phyloP scores from a whole-genome alignment of 1,140 invertebrate genomes.

The Pseudomyrmex concolor region DNA sequence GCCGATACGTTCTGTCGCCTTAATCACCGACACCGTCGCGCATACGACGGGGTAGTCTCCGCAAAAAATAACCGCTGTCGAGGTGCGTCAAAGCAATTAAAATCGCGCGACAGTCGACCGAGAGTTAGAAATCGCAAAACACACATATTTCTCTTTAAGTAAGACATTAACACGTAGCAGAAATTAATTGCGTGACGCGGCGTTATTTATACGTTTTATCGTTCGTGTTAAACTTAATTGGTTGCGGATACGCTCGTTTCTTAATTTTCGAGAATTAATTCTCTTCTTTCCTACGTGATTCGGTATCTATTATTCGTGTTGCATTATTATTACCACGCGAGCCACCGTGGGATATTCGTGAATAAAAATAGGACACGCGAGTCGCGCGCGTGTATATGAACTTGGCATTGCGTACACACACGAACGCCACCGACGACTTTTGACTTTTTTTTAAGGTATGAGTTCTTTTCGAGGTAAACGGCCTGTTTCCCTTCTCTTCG shows the following conservation, averaged over 20 bases:
- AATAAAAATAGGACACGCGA: not conserved
- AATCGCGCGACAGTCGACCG: too few relatives aligned
- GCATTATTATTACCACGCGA: conserved; percentile 5
- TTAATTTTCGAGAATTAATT: conserved; percentile 3
- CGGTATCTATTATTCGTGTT: not conserved
- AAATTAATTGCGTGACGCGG: not conserved
- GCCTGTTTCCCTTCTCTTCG: conserved; percentile 51
- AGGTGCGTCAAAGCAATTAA: not conserved
- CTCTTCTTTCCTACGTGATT: not conserved
- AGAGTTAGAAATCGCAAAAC: not conserved
- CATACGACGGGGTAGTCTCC: conserved; percentile 18
- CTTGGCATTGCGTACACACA: conserved; percentile 44
- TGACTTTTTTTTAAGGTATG: conserved; percentile 63
- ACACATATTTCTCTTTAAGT: not conserved
- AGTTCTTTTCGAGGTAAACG: conserved; percentile 67
- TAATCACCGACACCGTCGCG: conserved; percentile 53
- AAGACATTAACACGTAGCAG: not conserved
- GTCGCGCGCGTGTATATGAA: not conserved
- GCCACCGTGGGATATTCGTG: conserved; percentile 34
- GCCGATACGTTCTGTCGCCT: conserved; percentile 58
- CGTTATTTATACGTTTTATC: not conserved
- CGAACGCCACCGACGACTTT: conserved; percentile 34
- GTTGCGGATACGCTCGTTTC: not conserved
- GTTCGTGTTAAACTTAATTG: not conserved
- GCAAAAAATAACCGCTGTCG: not conserved